A percentile compares a stretch with the other conserved stretches of the same genome.
These are phyloP conservation scores for Ramphastos sulfuratus DNA, from an alignment of 2,113 vertebrate genomes.

Conservation along the genomic window DNA sequence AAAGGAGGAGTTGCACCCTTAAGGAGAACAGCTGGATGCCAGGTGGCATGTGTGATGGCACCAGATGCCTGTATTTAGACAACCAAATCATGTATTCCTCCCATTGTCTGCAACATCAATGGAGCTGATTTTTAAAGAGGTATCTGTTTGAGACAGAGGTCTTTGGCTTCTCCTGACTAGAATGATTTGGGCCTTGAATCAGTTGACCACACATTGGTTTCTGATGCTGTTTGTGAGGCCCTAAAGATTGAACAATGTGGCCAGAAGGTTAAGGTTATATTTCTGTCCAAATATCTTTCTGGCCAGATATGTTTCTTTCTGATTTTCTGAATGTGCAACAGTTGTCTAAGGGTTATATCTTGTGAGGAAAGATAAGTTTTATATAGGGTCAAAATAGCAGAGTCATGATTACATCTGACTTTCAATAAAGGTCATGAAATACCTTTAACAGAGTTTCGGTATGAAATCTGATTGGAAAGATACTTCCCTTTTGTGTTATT, in stretches of 20 bases:
- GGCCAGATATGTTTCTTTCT: not conserved
- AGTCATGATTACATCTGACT: not conserved
- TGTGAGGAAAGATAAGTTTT: conserved; percentile 19
- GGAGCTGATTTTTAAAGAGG: not conserved
- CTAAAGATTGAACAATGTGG: not conserved
- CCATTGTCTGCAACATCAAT: not conserved
- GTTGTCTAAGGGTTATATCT: not conserved
- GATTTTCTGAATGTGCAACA: not conserved
- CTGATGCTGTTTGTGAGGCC: not conserved
- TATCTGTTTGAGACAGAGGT: not conserved
- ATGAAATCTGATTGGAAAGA: not conserved
- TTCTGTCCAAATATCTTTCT: not conserved
- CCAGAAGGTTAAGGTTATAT: not conserved
- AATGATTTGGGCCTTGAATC: not conserved
- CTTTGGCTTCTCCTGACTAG: not conserved
- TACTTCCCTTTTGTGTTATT: not conserved
- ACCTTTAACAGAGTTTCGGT: not conserved
- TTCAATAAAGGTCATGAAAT: not conserved
- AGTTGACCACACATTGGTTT: not conserved
- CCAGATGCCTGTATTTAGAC: not conserved
- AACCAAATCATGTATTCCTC: not conserved
- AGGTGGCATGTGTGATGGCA: not conserved
- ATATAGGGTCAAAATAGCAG: not conserved
- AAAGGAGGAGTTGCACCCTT: not conserved
- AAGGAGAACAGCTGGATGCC: not conserved